Base-by-base conservation (phyloP, 2,888 invertebrate species). In the Gymnoscelis rufifasciata region DNA sequence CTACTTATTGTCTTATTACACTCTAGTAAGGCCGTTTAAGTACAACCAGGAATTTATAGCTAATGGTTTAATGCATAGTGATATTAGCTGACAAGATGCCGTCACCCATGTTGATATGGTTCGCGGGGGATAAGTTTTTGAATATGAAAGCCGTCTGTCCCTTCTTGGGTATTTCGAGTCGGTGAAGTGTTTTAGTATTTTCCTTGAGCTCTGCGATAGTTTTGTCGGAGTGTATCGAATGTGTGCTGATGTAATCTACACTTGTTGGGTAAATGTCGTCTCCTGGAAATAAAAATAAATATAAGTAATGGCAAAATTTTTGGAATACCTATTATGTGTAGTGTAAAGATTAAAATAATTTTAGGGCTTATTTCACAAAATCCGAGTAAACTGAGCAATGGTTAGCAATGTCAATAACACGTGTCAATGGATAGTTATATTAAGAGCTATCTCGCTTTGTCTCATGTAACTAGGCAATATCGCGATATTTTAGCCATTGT, bases 31-130 rank as follows among this genome's bases (percentile, higher is more conserved):
- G 77, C 79, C 68, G 65, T 57, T 55, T 78, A 76, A 76, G 73
- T 76, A 66, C 73, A 57, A 62, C 67, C 56, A 58, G 62, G 42
- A 59, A 46, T 58, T 50, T 40, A 31, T 48, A 49, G 62, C 64
- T 57, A 64, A 30, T n/a, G 13, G 36, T 28, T 53, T 56, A 54
- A 46, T 52, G 53, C 33, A 51, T 27, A 42, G 57, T 51, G 41
- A 64, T 44, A 47, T 68, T 60, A 47, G 68, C 55, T 40, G 64
- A 49, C 31, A 74, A 61, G 43, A 66, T 60, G 42, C 54, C 64
- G 53, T 84, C 72, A 52, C 74, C 79, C 84, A 86, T 84, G 56
- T 73, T 76, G 71, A 84, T 68, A 67, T 83, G 83, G 59, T 83
- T 59, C 43, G 56, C 52, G 13, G 78, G 74, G 66, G 62, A 71